These are phyloP conservation scores for Microdon myrmicae DNA, from an alignment of 2,888 invertebrate genomes.

Conservation along the genomic window DNA sequence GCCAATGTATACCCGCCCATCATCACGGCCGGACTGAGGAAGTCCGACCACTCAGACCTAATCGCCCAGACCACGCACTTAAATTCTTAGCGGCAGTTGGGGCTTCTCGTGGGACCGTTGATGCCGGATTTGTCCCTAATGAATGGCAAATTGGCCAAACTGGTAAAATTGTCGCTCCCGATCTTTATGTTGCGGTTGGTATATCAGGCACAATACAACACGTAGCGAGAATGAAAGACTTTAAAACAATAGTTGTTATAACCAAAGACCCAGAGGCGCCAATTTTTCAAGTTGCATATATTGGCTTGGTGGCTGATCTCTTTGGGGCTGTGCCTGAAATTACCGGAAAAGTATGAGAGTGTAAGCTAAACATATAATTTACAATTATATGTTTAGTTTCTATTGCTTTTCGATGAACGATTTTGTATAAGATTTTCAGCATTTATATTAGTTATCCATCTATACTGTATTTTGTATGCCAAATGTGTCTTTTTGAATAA, in stretches of 20 bases:
- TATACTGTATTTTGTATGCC: too few species aligned
- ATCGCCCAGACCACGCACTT: too few species aligned
- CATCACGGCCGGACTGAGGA: too few species aligned
- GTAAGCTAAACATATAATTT: too few species aligned
- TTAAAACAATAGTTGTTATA: constrained; percentile 98
- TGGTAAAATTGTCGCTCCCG: constrained; percentile 98
- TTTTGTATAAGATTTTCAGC: too few species aligned
- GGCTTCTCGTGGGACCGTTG: constrained; percentile 96
- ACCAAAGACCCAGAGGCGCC: constrained; percentile 99
- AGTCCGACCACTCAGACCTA: too few species aligned
- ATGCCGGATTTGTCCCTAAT: constrained; percentile 97
- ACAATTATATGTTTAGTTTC: too few species aligned
- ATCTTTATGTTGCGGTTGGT: constrained; percentile 96
- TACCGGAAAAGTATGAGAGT: constrained; percentile 80
- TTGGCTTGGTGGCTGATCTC: constrained; percentile 93
- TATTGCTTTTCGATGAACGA: too few species aligned
- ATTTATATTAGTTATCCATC: too few species aligned
- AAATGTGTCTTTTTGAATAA: too few species aligned
- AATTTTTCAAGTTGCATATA: constrained; percentile 95
- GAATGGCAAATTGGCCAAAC: constrained; percentile 99
- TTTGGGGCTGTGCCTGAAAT: constrained; percentile 96
- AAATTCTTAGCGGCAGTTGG: constrained; percentile 97
- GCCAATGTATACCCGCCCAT: too few species aligned
- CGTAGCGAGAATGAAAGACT: constrained; percentile 99
- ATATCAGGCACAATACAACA: constrained; percentile 99